Evolutionary conservation across 2,113 vertebrate species (phyloP).

Genomic region (Chamaea fasciata): DNA sequence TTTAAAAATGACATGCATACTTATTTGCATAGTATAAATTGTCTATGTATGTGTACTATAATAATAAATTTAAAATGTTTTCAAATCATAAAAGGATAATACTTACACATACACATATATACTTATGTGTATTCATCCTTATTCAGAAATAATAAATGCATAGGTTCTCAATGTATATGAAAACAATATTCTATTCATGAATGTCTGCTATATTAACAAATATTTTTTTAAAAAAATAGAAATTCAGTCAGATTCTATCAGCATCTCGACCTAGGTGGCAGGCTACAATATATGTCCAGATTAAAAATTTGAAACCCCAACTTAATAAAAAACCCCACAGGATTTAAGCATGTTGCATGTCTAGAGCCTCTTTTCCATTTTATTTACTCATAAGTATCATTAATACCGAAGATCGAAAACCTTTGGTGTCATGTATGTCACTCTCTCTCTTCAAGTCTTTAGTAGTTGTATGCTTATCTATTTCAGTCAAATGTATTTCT

Average conservation of each 20-base stretch:
- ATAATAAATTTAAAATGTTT: conserved; percentile 13
- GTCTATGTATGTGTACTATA: background rate
- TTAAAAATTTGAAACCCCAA: conserved; percentile 40
- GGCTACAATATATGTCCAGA: conserved; percentile 36
- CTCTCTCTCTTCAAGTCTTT: conserved; percentile 86
- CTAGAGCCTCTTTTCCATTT: conserved; percentile 58
- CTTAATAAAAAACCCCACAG: background rate
- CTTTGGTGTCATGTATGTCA: conserved; percentile 75
- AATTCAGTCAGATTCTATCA: background rate
- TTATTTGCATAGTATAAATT: conserved; percentile 11
- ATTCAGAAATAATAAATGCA: background rate
- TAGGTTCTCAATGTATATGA: background rate
- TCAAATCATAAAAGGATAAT: conserved; percentile 10
- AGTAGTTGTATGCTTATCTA: conserved; percentile 92
- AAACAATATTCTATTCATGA: background rate
- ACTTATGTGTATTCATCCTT: background rate
- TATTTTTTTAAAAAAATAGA: background rate
- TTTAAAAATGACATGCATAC: conserved; percentile 35
- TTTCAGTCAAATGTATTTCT: conserved; percentile 99
- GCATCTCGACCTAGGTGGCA: background rate
- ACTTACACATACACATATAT: background rate
- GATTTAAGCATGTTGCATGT: conserved; percentile 63
- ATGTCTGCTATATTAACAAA: background rate
- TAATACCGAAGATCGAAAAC: conserved; percentile 85
- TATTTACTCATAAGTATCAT: conserved; percentile 90